A percentile compares a stretch with the other conserved stretches of the same genome.
phyloP scores from a whole-genome alignment of 2,113 vertebrate species.

The Nerophis lumbriciformis region DNA sequence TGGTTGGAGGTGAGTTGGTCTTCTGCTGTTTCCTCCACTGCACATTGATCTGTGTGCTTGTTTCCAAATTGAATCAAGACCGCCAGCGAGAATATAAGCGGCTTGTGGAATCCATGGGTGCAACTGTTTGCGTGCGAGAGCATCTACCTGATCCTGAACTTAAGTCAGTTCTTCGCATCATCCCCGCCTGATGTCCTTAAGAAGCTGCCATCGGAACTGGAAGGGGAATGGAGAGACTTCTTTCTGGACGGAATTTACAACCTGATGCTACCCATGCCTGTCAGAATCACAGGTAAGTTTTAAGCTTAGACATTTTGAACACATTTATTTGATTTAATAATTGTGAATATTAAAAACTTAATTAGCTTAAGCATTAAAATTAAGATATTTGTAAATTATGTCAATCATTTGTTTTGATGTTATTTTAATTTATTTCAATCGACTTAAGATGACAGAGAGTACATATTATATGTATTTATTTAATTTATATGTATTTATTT shows the following conservation, averaged over 20 bases:
- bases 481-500: no score
- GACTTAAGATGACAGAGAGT: no score
- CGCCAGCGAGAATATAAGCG: constrained; percentile 72
- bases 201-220: constrained; percentile 78
- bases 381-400: no score
- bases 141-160: constrained; percentile 76
- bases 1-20: constrained; percentile 85
- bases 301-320: not conserved
- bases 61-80: constrained; percentile 66
- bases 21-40: not conserved
- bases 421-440: no score
- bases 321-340: not conserved
- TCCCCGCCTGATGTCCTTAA: constrained; percentile 56
- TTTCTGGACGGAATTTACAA: constrained; percentile 87
- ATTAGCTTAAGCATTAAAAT: no score
- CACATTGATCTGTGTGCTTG: not conserved
- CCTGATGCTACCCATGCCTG: constrained; percentile 83
- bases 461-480: no score
- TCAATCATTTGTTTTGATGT: no score
- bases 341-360: not conserved
- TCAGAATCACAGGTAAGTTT: constrained; percentile 78
- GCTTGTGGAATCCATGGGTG: constrained; percentile 79
- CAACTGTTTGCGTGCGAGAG: constrained; percentile 87
- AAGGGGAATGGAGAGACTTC: constrained; percentile 89
- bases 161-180: constrained; percentile 80